phyloP scores from a whole-genome alignment of 2,888 invertebrate genomes.

The Meteorus colon region DNA sequence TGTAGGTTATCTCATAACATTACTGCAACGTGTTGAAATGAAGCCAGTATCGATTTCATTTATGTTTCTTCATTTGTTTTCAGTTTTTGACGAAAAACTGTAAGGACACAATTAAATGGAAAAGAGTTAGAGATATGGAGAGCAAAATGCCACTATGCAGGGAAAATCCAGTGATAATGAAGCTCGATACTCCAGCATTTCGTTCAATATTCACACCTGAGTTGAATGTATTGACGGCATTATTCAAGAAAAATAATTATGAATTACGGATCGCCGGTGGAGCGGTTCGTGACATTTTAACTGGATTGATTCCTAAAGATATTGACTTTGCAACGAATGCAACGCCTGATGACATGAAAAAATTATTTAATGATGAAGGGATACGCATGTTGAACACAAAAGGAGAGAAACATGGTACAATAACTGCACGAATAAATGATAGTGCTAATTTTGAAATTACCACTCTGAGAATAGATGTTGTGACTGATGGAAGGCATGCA shows the following conservation, averaged over 20 bases:
- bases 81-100: conserved; percentile 24
- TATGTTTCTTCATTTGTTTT: background rate
- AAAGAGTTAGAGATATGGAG: conserved; percentile 48
- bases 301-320: conserved; percentile 88
- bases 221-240: conserved; percentile 79
- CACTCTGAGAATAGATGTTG: conserved; percentile 92
- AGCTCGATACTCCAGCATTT: conserved; percentile 84
- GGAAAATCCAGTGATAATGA: conserved; percentile 81
- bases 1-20: no score
- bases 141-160: conserved; percentile 70
- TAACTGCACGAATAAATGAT: conserved; percentile 95
- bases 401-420: conserved; percentile 96
- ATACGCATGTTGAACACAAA: conserved; percentile 94
- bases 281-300: conserved; percentile 92
- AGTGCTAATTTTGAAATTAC: conserved; percentile 96
- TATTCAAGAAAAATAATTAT: conserved; percentile 88
- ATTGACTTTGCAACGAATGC: conserved; percentile 98
- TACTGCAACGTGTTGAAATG: no score
- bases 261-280: conserved; percentile 97
- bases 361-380: conserved; percentile 88
- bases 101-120: conserved; percentile 51
- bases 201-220: conserved; percentile 88
- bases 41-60: no score
- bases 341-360: conserved; percentile 96
- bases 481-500: conserved; percentile 96